Evolutionary conservation across 2,113 vertebrate species (phyloP), one percentile per base, ranked within the genome.

Genomic region (Dendrocopos noguchii): DNA sequence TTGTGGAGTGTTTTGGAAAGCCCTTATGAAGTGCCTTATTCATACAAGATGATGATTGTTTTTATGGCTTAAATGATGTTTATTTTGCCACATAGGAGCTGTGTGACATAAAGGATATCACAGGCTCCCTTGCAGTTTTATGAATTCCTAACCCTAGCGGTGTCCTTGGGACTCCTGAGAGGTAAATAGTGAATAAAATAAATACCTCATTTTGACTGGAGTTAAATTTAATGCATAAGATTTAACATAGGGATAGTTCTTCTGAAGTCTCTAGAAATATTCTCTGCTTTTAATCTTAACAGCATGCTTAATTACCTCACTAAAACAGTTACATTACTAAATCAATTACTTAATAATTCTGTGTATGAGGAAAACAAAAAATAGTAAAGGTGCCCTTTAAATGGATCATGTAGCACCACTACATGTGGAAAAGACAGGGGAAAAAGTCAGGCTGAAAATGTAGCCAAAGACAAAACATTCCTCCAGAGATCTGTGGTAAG

Each of bases 401-500:
- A 68, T 27, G 68, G 72, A 91, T 91, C 56, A 21, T n/a, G 61
- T 83, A 93, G 47, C 80, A 91, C 83, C 33, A 55, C 47, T 64
- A 46, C 31, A 44, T 61, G 76, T 93, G 65, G 93, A 88, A 94
- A 90, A 94, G 57, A 46, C 53, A 75, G 65, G 25, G 68, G 85
- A 88, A 93, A 88, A 22, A 83, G 81, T 64, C 83, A 90, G 80
- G 12, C 34, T 91, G 85, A 94, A 91, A 95, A 78, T 7, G 17
- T 19, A 93, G 92, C 95, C 85, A 86, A 86, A 90, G 61, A 88
- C 90, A 90, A 94, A 95, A 94, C 92, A 93, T 96, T 95, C 88
- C 77, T 93, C 31, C 3, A 1, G 53, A 72, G 88, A 93, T 81
- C 53, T 79, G 92, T 88, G 65, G 83, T 81, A 72, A 72, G 55